Percentiles rank a stretch among this genome's conserved stretches.
These are phyloP conservation scores for Meandrusa payeni DNA, from an alignment of 2,888 invertebrate genomes.

Conservation along the genomic window DNA sequence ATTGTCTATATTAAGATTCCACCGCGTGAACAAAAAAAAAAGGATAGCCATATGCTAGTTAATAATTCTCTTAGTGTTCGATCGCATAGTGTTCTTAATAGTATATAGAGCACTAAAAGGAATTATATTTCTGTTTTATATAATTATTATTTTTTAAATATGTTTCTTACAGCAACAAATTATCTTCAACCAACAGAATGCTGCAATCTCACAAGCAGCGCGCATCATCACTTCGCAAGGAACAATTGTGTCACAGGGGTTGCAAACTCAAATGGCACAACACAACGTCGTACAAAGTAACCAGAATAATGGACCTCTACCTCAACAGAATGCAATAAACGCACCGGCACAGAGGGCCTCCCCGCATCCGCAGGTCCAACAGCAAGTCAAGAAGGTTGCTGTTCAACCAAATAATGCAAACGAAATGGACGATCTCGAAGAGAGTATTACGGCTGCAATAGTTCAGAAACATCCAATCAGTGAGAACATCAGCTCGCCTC, in stretches of 20 bases:
- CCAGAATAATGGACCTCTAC: conserved; percentile 56
- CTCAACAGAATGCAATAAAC: conserved; percentile 47
- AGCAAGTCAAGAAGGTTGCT: conserved; percentile 61
- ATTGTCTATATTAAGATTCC: too few relatives aligned
- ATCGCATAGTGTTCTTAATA: too few relatives aligned
- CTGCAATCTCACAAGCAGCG: conserved; percentile 42
- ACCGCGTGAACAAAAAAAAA: too few relatives aligned
- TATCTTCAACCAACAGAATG: conserved; percentile 58
- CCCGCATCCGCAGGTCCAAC: conserved; percentile 42
- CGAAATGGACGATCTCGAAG: conserved; percentile 77
- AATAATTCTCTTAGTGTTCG: too few relatives aligned
- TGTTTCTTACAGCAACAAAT: conserved; percentile 48
- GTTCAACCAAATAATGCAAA: conserved; percentile 70
- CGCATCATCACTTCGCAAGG: conserved; percentile 70
- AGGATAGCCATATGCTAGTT: too few relatives aligned
- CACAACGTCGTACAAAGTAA: conserved; percentile 46
- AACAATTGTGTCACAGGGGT: conserved; percentile 62
- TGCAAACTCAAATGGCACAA: conserved; percentile 48
- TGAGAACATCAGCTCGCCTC: conserved; percentile 46
- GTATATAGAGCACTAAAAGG: too few relatives aligned
- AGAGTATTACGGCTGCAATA: conserved; percentile 76
- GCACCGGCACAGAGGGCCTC: conserved; percentile 49
- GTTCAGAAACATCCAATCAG: conserved; percentile 60
- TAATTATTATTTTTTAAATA: conserved; percentile 8
- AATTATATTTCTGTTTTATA: conserved; percentile 1